Base-by-base conservation (phyloP, 2,113 vertebrate species). In the Corvus hawaiiensis region DNA sequence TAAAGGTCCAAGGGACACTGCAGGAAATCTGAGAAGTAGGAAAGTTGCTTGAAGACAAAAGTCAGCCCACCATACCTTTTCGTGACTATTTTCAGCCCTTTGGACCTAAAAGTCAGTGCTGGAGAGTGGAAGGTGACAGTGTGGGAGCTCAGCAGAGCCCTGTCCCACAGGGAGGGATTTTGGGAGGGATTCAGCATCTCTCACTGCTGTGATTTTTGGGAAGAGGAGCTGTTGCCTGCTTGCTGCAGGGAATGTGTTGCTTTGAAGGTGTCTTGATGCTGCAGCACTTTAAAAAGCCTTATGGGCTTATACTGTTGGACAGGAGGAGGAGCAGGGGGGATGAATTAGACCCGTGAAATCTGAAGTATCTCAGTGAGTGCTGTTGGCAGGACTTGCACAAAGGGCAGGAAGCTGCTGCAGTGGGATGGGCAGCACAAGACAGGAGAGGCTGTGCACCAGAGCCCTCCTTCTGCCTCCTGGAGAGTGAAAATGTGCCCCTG, bases 191-290 rank as follows among this genome's bases (percentile, higher is more conserved):
- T 77, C 39, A 63, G 46, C 11, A 7, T 35, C 63, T 44, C 37
- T 55, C 33, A 13, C 30, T 48, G 43, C 32, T 22, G 17, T 1
- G 1, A 7, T 10, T 67, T 49, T 72, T 32, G 63, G 76, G 17
- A 52, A 54, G 54, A 35, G 30, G 21, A 2, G 3, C 37, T 0
- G 0, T 13, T 66, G 20, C 56, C 20, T 0, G 2, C 56, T 86
- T 0, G 0, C 76, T 64, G 48, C 62, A 59, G 62, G 52, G 35
- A 23, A n/a, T 4, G 1, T 27, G 12, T 71, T 52, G 32, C 79
- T 79, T n/a, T 71, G 61, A 58, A 83, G 62, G 51, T 37, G 9
- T 71, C 75, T 52, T 5, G 1, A 23, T 51, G 35, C 35, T 1
- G 2, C 67, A 86, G 63, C 8, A 6, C 52, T 64, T 61, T 59